Percentiles rank a stretch among this genome's conserved stretches.
phyloP scores from a whole-genome alignment of 2,888 invertebrate genomes.

The Tipula unca region DNA sequence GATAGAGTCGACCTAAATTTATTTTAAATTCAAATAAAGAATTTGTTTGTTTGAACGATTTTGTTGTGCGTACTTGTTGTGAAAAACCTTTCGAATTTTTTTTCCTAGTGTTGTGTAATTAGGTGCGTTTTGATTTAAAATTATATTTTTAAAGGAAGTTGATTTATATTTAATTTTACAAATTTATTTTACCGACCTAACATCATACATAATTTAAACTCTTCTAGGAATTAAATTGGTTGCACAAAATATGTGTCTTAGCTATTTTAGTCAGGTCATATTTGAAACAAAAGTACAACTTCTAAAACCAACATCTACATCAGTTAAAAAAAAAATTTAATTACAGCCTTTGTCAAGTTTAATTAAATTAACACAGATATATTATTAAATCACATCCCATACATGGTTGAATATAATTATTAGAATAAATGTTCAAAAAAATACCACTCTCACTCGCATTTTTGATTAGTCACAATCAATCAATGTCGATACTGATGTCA shows the following conservation, averaged over 20 bases:
- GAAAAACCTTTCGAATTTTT: neutral
- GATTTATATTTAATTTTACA: no score
- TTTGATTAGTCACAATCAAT: neutral
- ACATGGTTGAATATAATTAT: neutral
- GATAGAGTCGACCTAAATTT: conserved; percentile 8
- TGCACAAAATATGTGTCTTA: no score
- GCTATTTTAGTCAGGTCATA: no score
- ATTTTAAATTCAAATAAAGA: conserved; percentile 8
- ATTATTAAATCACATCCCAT: neutral
- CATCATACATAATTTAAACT: no score
- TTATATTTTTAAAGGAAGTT: neutral
- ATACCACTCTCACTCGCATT: neutral
- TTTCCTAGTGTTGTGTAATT: neutral
- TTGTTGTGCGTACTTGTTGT: neutral
- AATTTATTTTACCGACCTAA: no score
- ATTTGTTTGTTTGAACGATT: neutral
- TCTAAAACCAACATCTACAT: no score
- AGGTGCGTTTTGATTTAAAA: neutral
- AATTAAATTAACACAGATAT: neutral
- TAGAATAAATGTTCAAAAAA: neutral
- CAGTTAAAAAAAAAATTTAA: no score
- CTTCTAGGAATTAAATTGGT: no score
- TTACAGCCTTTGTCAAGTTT: neutral
- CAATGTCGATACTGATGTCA: neutral
- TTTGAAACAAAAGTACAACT: no score